Evolutionary conservation across 2,797 vertebrate species (phyloP).

Genomic region (Melopsittacus undulatus): DNA sequence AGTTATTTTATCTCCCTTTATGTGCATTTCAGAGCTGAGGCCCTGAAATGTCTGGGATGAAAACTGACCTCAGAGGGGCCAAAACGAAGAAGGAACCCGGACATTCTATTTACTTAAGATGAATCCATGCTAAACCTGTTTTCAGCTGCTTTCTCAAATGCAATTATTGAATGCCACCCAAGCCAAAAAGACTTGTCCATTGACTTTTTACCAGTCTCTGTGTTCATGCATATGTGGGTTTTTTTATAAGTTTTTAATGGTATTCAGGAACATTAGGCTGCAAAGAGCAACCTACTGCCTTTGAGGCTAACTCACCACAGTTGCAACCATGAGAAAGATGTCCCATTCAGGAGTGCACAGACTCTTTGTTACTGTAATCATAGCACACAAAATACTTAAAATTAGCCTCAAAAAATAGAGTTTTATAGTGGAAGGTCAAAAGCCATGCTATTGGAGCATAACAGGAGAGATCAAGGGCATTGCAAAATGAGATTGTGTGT

Average conservation of each 20-base stretch:
- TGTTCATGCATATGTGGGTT: neutral
- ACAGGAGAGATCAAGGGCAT: neutral
- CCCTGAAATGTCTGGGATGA: neutral
- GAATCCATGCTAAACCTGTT: conserved; percentile 5
- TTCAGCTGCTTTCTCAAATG: neutral
- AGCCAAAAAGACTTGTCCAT: neutral
- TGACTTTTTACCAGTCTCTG: neutral
- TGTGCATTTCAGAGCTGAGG: neutral
- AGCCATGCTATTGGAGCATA: neutral
- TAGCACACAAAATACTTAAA: neutral
- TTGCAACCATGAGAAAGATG: neutral
- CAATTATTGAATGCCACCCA: neutral
- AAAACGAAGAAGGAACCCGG: conserved; percentile 4
- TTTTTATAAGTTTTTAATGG: neutral
- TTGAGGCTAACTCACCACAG: neutral
- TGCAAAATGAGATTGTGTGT: neutral
- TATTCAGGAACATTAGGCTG: neutral
- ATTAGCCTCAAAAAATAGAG: neutral
- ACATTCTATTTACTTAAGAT: conserved; percentile 6
- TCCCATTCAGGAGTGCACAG: neutral
- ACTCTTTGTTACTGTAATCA: neutral
- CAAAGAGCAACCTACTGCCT: neutral
- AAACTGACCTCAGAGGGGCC: neutral
- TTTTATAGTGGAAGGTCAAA: neutral
- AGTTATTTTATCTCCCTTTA: conserved; percentile 9